Evolutionary conservation across 2,888 invertebrate species (phyloP).

Genomic region (Euzetes globulus): DNA sequence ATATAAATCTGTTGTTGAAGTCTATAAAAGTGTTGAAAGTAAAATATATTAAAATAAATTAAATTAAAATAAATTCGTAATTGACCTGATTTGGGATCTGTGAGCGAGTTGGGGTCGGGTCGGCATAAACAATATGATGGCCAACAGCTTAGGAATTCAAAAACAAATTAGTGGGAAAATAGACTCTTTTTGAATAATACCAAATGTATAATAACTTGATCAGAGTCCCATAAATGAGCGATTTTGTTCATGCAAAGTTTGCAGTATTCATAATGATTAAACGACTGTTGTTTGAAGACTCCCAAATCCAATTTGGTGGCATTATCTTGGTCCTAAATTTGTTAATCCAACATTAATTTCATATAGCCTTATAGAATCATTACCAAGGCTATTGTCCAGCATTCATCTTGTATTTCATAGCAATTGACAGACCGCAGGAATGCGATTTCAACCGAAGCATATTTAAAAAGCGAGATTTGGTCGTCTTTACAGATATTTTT

Average conservation of each 20-base stretch:
- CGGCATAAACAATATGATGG: background rate
- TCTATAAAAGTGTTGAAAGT: background rate
- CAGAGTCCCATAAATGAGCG: background rate
- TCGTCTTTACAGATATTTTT: background rate
- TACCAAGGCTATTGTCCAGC: background rate
- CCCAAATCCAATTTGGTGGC: too few relatives aligned
- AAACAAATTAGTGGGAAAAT: background rate
- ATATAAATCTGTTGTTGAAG: background rate
- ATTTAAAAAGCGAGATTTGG: background rate
- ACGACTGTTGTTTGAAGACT: too few relatives aligned
- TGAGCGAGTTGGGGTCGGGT: background rate
- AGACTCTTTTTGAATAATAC: background rate
- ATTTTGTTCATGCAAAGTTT: too few relatives aligned
- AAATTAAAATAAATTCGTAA: too few relatives aligned
- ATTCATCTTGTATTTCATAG: background rate
- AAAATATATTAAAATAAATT: background rate
- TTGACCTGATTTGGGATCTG: background rate
- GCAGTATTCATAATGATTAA: too few relatives aligned
- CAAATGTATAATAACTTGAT: background rate
- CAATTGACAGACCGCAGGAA: background rate
- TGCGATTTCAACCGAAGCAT: background rate
- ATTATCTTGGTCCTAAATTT: background rate
- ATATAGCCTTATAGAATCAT: too few relatives aligned
- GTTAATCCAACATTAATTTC: too few relatives aligned
- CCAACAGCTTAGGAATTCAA: too few relatives aligned